Evolutionary conservation across 2,797 vertebrate genomes (phyloP).

Genomic region (Peromyscus aztecus): DNA sequence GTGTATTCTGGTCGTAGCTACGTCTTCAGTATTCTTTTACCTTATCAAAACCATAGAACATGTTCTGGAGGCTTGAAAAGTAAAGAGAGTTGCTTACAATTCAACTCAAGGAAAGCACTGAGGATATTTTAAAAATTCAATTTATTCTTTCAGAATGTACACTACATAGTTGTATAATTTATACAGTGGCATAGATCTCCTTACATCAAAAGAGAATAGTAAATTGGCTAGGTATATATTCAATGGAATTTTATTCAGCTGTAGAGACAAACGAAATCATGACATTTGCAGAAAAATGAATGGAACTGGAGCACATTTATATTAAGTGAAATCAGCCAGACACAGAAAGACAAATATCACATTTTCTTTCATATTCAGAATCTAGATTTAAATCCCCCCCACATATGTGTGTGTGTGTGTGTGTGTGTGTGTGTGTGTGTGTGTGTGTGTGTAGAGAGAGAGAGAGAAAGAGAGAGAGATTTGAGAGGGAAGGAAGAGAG

Average conservation of each 20-base stretch:
- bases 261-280: background rate
- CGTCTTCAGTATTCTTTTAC: background rate
- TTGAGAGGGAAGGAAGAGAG: background rate
- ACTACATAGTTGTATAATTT: background rate
- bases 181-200: background rate
- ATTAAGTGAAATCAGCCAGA: background rate
- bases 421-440: background rate
- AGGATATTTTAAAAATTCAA: conserved; percentile 4
- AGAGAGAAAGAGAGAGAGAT: background rate
- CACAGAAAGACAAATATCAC: background rate
- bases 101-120: conserved; percentile 32
- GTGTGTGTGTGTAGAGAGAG: background rate
- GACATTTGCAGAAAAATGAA: background rate
- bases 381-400: background rate
- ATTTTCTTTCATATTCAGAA: background rate
- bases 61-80: background rate
- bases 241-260: background rate
- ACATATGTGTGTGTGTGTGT: too few relatives aligned
- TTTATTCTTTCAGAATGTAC: conserved; percentile 16
- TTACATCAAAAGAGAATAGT: conserved; percentile 18
- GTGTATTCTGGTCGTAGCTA: background rate
- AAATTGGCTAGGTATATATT: background rate
- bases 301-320: background rate
- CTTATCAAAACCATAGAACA: conserved; percentile 9
- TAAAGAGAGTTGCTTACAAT: background rate